Evolutionary conservation across 2,113 vertebrate species (phyloP).

Genomic region (Vireo altiloquus): DNA sequence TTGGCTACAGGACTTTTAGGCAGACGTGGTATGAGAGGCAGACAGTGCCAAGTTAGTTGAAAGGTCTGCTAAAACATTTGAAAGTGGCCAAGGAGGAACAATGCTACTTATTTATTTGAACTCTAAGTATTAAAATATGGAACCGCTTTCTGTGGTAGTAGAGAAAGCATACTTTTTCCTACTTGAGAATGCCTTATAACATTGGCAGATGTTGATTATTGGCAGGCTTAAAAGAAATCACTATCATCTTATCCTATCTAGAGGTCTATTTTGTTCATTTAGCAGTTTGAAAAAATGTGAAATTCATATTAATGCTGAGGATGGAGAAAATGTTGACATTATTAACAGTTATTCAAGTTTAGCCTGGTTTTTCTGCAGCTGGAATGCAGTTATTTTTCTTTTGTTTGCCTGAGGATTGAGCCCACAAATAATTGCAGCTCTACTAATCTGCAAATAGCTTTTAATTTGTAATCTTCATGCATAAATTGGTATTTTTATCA

Average conservation of each 20-base stretch:
- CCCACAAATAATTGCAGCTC: background rate
- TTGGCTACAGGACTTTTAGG: conserved; percentile 32
- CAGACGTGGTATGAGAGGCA: background rate
- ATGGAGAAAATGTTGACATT: background rate
- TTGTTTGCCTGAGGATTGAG: background rate
- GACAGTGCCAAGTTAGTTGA: conserved; percentile 29
- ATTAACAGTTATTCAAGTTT: background rate
- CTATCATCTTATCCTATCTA: background rate
- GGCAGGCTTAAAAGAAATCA: background rate
- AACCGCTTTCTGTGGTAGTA: background rate
- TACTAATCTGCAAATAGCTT: background rate
- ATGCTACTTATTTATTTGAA: background rate
- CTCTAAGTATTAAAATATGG: background rate
- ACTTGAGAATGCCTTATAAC: background rate
- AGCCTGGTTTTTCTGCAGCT: background rate
- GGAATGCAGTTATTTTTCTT: background rate
- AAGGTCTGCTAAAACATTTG: conserved; percentile 15
- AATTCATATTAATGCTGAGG: background rate
- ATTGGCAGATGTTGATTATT: background rate
- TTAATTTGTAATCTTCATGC: background rate
- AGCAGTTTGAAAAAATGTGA: background rate
- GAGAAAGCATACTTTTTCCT: background rate
- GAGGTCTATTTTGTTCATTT: background rate
- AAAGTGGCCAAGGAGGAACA: background rate
- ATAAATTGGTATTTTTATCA: background rate